Conservation (phyloP, 2,113 vertebrate genomes). For the Oreotrochilus melanogaster region DNA sequence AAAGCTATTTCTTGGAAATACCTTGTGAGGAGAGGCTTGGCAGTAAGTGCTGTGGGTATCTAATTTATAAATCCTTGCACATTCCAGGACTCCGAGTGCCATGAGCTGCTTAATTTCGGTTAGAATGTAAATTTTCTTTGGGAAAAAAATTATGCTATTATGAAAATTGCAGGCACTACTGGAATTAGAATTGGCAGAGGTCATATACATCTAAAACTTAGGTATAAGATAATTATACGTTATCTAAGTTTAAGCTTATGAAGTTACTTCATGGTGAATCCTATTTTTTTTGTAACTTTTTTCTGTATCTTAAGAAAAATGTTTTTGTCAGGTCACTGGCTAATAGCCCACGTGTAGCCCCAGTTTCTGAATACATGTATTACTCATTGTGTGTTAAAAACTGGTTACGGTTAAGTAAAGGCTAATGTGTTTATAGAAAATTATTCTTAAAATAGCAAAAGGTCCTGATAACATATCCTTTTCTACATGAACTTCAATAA, state of each 20-base stretch:
- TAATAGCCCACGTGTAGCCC: neutral
- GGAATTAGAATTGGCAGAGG: neutral
- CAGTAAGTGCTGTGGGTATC: neutral
- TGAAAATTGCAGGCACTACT: neutral
- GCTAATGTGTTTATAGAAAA: neutral
- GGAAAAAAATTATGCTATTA: neutral
- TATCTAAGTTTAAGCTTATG: neutral
- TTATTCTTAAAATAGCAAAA: neutral
- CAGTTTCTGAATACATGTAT: neutral
- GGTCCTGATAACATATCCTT: neutral
- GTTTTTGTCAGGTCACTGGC: neutral
- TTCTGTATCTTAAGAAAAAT: neutral
- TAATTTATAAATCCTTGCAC: neutral
- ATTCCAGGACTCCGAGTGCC: neutral
- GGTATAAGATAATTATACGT: too few species aligned
- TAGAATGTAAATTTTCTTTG: neutral
- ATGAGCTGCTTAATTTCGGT: neutral
- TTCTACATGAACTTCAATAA: neutral
- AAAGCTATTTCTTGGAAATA: neutral
- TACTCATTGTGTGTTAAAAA: neutral
- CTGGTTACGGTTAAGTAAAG: neutral
- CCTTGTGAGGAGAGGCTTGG: neutral
- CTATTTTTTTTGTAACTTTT: neutral
- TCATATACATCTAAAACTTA: neutral
- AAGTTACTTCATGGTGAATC: neutral